Evolutionary conservation across 2,113 vertebrate genomes (phyloP).

Genomic region (Prionailurus bengalensis): DNA sequence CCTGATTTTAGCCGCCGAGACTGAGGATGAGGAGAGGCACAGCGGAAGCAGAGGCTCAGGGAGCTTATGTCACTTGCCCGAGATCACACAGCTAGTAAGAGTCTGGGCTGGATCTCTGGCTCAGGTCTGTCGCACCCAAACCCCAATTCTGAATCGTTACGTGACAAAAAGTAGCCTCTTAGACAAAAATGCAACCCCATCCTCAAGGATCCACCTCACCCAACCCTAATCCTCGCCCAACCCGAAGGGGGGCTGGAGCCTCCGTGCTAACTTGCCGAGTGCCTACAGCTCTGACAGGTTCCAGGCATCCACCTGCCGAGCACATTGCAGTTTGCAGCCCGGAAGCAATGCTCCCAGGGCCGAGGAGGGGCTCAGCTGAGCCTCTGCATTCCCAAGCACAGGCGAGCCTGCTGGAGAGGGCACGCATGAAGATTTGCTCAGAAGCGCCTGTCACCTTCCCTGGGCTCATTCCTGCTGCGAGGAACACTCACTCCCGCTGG

Average conservation of each 20-base stretch:
- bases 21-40: background rate
- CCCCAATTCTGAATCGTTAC: background rate
- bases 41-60: background rate
- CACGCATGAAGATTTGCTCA: background rate
- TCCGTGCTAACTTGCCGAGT: fast-evolving
- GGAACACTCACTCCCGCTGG: background rate
- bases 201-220: background rate
- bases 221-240: background rate
- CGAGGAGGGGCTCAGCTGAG: background rate
- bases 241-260: fast-evolving
- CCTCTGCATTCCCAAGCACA: background rate
- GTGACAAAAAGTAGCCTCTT: background rate
- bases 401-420: background rate
- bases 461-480: background rate
- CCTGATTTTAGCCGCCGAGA: background rate
- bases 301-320: background rate
- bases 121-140: background rate
- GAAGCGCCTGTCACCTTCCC: background rate
- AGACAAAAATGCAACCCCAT: background rate
- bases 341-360: background rate
- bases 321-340: background rate
- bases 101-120: background rate
- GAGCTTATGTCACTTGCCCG: too few relatives aligned
- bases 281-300: background rate
- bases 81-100: background rate